A percentile compares a stretch with the other conserved stretches of the same genome.
Conservation (phyloP, 2,888 invertebrate genomes). For the Petrolisthes manimaculis region DNA sequence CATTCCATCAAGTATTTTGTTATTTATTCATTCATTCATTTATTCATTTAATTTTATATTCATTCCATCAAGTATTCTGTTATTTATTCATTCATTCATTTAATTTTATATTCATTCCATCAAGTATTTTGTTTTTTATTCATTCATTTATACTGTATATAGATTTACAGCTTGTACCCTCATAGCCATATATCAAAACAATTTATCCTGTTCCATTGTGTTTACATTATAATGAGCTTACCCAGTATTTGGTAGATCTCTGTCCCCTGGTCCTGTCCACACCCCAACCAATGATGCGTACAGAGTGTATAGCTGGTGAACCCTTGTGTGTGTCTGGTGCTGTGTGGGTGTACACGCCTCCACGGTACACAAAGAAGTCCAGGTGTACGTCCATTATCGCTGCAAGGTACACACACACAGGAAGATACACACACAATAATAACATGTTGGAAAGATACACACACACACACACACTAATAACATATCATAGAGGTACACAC, state of each 20-base stretch:
- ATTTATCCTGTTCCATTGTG: too few relatives aligned
- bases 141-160: background rate
- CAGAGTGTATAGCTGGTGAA: constrained; percentile 80
- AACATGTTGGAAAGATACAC: background rate
- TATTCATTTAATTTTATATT: too few relatives aligned
- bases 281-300: constrained; percentile 93
- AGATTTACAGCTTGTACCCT: background rate
- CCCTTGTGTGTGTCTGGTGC: constrained; percentile 70
- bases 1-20: too few relatives aligned
- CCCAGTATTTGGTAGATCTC: constrained; percentile 84
- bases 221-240: constrained; percentile 71
- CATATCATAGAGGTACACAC: background rate
- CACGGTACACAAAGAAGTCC: constrained; percentile 91
- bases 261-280: constrained; percentile 75
- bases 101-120: background rate
- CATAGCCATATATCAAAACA: background rate
- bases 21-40: too few relatives aligned
- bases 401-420: constrained; percentile 69
- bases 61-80: background rate
- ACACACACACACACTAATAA: too few relatives aligned
- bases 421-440: background rate
- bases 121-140: background rate
- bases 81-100: background rate
- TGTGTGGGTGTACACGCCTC: constrained; percentile 84
- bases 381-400: constrained; percentile 90